Evolutionary conservation across 2,113 vertebrate genomes (phyloP), one percentile per base, ranked within the genome.

Genomic region (Oncorhynchus mykiss): DNA sequence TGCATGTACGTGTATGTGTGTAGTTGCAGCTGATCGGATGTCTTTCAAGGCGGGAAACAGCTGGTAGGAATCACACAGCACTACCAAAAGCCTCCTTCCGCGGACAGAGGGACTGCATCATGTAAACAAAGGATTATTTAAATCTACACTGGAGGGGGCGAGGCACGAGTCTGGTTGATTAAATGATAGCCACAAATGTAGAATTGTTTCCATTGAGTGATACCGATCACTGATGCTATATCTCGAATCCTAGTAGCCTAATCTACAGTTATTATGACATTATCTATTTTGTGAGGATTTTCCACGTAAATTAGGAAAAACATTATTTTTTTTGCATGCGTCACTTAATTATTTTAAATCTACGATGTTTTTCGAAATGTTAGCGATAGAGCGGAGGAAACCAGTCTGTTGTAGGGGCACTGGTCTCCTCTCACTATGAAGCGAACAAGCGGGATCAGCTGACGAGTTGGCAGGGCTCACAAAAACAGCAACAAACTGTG

Each of bases 41-140:
- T 94, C 94, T 95, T 95, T 94, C 96, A 96, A 96, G 96, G 96
- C 96, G 96, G 96, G 96, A 97, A 97, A 98, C 96, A 98, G 96
- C 96, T 98, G 96, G 96, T 96, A 91, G 93, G 94, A 96, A 93
- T 93, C 91, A 94, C 93, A 91, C 91, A 94, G 93, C 95, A 91
- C 22, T 24, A 24, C 22, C 22, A 24, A 24, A 24, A 24, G 22
- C 22, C 22, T 24, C 22, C 22, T 24, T 24, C 22, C 22, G 22
- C 22, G 22, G 22, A 24, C 22, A 24, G 22, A 24, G 22, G 22
- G 22, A 24, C 93, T 94, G 94, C 95, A 94, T 93, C 95, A 94
- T 93, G 95, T 97, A 96, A 96, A 97, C 95, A 96, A 96, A 95
- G 94, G 92, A 94, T 90, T 93, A 94, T 95, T 94, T 93, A 81